phyloP scores from a whole-genome alignment of 2,797 vertebrate species.

The Myripristis murdjan region DNA sequence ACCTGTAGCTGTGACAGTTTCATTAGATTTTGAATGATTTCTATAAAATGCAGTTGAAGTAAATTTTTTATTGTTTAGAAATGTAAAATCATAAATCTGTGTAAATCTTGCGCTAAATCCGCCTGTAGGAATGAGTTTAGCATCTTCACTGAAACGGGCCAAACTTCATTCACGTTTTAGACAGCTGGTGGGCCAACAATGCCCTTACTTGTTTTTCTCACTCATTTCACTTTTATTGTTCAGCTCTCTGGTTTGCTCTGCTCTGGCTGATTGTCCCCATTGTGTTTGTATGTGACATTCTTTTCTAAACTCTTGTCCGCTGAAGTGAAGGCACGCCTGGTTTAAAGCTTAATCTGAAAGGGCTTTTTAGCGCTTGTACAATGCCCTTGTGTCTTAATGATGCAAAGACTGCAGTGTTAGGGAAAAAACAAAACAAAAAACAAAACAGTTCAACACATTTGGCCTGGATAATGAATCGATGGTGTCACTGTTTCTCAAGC shows the following conservation, averaged over 20 bases:
- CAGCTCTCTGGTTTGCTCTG: slow-evolving; percentile 35
- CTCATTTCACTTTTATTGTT: slow-evolving; percentile 32
- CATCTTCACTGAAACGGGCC: slow-evolving; percentile 4
- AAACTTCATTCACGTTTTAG: slow-evolving; percentile 28
- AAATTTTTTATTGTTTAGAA: neutral
- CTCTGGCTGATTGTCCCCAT: slow-evolving; percentile 65
- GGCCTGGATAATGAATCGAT: slow-evolving; percentile 57
- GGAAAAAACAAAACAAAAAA: slow-evolving; percentile 48
- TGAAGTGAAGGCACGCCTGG: slow-evolving; percentile 67
- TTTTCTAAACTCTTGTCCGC: slow-evolving; percentile 68
- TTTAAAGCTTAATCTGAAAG: slow-evolving; percentile 77
- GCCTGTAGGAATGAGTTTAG: no score
- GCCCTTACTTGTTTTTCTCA: slow-evolving; percentile 25
- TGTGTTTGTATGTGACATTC: slow-evolving; percentile 64
- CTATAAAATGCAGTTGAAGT: neutral
- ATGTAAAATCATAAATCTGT: neutral
- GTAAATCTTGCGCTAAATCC: neutral
- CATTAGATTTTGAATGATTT: no score
- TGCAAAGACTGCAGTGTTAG: slow-evolving; percentile 68
- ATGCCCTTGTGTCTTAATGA: slow-evolving; percentile 77
- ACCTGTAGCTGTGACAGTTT: no score
- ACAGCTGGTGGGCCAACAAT: slow-evolving; percentile 29
- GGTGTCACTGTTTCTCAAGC: slow-evolving; percentile 55
- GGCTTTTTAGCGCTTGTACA: slow-evolving; percentile 75
- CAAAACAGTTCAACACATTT: slow-evolving; percentile 63